Conservation (phyloP, 64 coral and sea anemone genomes). For the Stichodactyla helianthus region DNA sequence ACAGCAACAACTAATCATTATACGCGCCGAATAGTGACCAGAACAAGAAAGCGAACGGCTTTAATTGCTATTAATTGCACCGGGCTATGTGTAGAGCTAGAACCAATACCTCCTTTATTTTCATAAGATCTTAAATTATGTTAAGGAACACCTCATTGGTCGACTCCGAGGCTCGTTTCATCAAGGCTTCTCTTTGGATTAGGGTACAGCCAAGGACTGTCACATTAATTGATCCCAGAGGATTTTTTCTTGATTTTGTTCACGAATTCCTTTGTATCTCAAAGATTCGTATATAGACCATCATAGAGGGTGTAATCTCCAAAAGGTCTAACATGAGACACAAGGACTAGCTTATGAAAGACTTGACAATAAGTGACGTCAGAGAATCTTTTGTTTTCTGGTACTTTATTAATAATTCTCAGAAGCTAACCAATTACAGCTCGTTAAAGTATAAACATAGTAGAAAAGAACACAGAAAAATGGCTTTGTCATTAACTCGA, state of each 20-base stretch:
- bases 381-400: background rate
- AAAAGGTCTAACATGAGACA: background rate
- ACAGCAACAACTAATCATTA: background rate
- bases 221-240: conserved; percentile 31
- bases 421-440: conserved; percentile 15
- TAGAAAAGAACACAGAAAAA: conserved; percentile 6
- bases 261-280: conserved; percentile 22
- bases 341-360: background rate
- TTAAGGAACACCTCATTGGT: background rate
- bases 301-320: conserved; percentile 9
- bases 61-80: conserved; percentile 7
- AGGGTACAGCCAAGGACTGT: background rate
- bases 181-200: conserved; percentile 9
- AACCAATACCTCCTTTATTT: conserved; percentile 9
- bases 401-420: conserved; percentile 1
- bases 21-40: background rate
- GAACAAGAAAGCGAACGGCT: background rate
- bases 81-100: background rate
- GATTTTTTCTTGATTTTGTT: conserved; percentile 28
- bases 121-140: conserved; percentile 10
- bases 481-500: conserved; percentile 14
- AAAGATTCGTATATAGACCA: background rate
- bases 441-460: conserved; percentile 17
- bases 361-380: conserved; percentile 19
- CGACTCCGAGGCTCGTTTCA: background rate